Evolutionary conservation across 2,113 vertebrate genomes (phyloP).

Genomic region (Hiodon alosoides): DNA sequence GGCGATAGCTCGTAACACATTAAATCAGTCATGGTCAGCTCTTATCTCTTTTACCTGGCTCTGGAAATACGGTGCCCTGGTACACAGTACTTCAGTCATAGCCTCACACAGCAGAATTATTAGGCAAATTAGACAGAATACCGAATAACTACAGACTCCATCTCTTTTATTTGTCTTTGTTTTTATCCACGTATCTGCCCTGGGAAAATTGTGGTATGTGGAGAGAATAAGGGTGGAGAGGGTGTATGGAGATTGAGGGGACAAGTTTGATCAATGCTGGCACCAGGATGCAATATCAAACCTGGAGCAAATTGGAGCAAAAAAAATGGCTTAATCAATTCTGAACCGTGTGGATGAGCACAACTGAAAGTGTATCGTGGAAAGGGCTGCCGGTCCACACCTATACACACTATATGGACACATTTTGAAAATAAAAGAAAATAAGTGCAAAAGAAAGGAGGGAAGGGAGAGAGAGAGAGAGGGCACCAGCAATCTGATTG

Average conservation of each 20-base stretch:
- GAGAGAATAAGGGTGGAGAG: neutral
- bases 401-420: conserved; percentile 60
- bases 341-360: conserved; percentile 58
- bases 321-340: conserved; percentile 64
- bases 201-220: neutral
- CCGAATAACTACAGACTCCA: neutral
- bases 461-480: conserved; percentile 40
- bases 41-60: too few species aligned
- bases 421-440: conserved; percentile 49
- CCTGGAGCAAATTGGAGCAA: neutral
- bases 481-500: neutral
- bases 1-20: neutral
- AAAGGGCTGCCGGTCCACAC: conserved; percentile 57
- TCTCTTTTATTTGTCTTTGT: neutral
- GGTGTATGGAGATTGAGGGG: neutral
- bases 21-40: neutral
- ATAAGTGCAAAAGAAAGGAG: conserved; percentile 22
- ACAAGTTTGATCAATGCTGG: neutral
- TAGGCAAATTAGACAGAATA: neutral
- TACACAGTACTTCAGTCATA: neutral
- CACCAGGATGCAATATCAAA: neutral
- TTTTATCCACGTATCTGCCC: neutral
- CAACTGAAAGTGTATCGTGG: conserved; percentile 54
- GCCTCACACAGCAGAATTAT: neutral
- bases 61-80: too few species aligned